Base-by-base conservation (phyloP, 2,797 vertebrate species). In the Sebastes paucispinis region DNA sequence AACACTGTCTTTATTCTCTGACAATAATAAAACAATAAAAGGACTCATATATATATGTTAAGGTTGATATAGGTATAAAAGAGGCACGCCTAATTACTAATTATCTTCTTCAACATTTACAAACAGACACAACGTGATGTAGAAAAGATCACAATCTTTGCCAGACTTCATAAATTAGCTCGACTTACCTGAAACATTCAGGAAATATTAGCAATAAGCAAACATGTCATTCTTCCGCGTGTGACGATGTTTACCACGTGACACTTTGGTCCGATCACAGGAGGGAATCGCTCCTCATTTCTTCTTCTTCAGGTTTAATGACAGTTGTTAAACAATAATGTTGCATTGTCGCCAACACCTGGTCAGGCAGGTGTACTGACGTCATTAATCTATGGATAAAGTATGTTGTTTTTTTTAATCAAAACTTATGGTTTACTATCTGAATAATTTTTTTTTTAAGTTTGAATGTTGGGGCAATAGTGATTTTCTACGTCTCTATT, bases 201-300 rank as follows among this genome's bases (percentile, higher is more conserved):
- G 29, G 25, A 71, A 60, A 59, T 29, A 52, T 76, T 71, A 87
- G 64, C 72, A 69, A 50, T 47, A n/a, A 62, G 84, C 75, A 69
- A 83, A 82, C 76, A 81, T 82, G 89, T 94, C 93, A 94, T 89
- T 77, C 88, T 94, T 91, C 92, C 91, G 91, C 84, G 84, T 88
- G 1, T 70, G 65, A 85, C 29, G 24, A 13, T 0, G 0, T 3
- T 0, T 1, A 4, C 5, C 80, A 82, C 47, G 83, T 81, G 70
- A 16, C 25, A 11, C 3, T 8, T 36, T 8, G 63, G 63, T 54
- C 91, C 92, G 92, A 88, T 94, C 88, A 88, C 39, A 69, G 34
- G 0, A 6, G 3, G 0, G 7, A 5, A 7, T 8, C 3, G 2
- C 14, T 0, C n/a, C 0, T 3, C 1, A 0, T 29, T 27, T 84